phyloP scores from a whole-genome alignment of 2,113 vertebrate species.

The Perca schrenkii region DNA sequence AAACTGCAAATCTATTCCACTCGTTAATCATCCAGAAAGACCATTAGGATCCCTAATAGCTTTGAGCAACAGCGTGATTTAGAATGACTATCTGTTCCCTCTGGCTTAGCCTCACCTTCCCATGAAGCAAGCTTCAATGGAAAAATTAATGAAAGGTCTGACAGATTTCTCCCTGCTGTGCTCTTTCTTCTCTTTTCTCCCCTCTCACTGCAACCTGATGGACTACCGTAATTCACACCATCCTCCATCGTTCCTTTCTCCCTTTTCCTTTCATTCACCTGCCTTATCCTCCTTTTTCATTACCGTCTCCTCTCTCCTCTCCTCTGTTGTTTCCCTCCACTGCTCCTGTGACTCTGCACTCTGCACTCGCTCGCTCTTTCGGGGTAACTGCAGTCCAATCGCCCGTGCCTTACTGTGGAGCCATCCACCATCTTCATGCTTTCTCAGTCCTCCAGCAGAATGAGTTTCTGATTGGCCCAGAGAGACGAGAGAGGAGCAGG shows the following conservation, averaged over 20 bases:
- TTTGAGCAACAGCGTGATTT: slow-evolving; percentile 48
- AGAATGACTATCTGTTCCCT: slow-evolving; percentile 60
- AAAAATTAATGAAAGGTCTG: slow-evolving; percentile 68
- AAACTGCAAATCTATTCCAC: slow-evolving; percentile 17
- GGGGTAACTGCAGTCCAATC: slow-evolving; percentile 89
- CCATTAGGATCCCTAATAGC: slow-evolving; percentile 37
- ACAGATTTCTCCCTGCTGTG: slow-evolving; percentile 76
- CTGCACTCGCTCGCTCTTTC: slow-evolving; percentile 67
- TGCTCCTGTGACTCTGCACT: slow-evolving; percentile 68
- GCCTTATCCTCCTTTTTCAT: slow-evolving; percentile 23
- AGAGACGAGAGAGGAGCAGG: slow-evolving; percentile 83
- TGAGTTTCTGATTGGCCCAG: slow-evolving; percentile 93
- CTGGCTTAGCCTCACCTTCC: slow-evolving; percentile 57
- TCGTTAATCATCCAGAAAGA: slow-evolving; percentile 43
- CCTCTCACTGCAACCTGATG: slow-evolving; percentile 63
- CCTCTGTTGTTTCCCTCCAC: slow-evolving; percentile 70
- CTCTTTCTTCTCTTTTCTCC: slow-evolving; percentile 70
- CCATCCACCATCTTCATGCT: slow-evolving; percentile 99
- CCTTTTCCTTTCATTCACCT: slow-evolving; percentile 9
- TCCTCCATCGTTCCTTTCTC: slow-evolving; percentile 26
- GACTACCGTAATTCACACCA: slow-evolving; percentile 62
- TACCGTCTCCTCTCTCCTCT: background rate
- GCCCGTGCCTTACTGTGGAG: slow-evolving; percentile 97
- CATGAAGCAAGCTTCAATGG: slow-evolving; percentile 53
- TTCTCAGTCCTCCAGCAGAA: slow-evolving; percentile 98